These are phyloP conservation scores for Caenorhabditis briggsae DNA, from an alignment of 1,140 invertebrate genomes.

Conservation along the genomic window DNA sequence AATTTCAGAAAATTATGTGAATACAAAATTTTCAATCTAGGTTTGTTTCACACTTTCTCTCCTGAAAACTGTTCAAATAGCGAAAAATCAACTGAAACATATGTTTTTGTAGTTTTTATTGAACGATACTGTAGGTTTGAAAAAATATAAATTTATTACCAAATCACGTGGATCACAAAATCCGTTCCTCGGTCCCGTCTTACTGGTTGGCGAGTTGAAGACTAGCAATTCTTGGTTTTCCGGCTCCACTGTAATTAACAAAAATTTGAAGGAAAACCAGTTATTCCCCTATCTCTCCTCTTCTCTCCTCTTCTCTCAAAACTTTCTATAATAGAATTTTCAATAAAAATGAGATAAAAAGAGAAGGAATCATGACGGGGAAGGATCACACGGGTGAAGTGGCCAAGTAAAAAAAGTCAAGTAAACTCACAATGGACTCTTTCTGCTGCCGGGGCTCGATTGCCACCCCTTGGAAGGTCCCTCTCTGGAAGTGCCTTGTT, in stretches of 20 bases:
- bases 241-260: background rate
- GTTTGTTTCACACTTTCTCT: no score
- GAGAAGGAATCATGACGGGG: no score
- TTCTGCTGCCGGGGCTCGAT: background rate
- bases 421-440: constrained; percentile 24
- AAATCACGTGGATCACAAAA: constrained; percentile 43
- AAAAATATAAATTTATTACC: background rate
- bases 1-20: no score
- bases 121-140: no score
- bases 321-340: no score
- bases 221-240: constrained; percentile 41
- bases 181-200: background rate
- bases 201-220: constrained; percentile 26
- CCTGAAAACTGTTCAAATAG: no score
- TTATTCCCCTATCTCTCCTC: background rate
- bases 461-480: background rate
- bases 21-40: no score
- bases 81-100: no score
- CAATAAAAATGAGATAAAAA: no score
- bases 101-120: no score
- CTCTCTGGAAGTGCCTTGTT: constrained; percentile 5
- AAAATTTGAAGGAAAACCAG: background rate
- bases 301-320: no score
- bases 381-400: background rate
- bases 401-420: background rate